phyloP scores from a whole-genome alignment of 2,888 invertebrate species.

The Cerceris rybyensis region DNA sequence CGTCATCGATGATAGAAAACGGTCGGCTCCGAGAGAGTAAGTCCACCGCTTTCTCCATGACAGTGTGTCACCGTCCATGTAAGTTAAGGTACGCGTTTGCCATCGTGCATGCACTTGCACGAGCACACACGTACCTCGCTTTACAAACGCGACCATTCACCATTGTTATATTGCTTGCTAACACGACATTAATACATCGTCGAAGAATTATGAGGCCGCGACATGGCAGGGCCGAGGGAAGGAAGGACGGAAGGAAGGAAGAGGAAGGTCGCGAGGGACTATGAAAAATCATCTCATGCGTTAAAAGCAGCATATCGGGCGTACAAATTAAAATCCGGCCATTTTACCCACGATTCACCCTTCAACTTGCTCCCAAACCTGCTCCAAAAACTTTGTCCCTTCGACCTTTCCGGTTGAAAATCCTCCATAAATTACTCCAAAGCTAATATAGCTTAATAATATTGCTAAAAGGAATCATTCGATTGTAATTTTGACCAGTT shows the following conservation, averaged over 20 bases:
- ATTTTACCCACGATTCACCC: constrained; percentile 36
- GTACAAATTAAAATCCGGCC: constrained; percentile 74
- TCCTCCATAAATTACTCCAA: not conserved
- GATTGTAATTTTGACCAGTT: too few relatives aligned
- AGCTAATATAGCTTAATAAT: not conserved
- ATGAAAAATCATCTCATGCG: constrained; percentile 73
- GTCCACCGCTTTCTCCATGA: constrained; percentile 22
- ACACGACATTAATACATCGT: constrained; percentile 78
- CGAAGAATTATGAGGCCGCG: constrained; percentile 73
- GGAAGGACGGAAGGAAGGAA: constrained; percentile 1
- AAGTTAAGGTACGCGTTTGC: constrained; percentile 21
- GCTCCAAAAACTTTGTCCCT: too few relatives aligned
- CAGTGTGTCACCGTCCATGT: constrained; percentile 39
- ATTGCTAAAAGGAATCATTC: too few relatives aligned
- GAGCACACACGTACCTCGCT: constrained; percentile 45
- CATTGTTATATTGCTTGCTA: constrained; percentile 77
- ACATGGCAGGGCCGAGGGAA: constrained; percentile 63
- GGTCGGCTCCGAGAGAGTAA: constrained; percentile 9
- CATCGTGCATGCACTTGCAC: constrained; percentile 25
- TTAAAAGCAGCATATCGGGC: constrained; percentile 68
- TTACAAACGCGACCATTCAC: constrained; percentile 62
- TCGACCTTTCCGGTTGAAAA: too few relatives aligned
- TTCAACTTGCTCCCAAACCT: constrained; percentile 3
- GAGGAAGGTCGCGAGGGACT: constrained; percentile 52
- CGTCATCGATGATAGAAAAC: not conserved